Percentiles rank a stretch among this genome's conserved stretches.
phyloP scores from a whole-genome alignment of 2,888 invertebrate species.

The Cephus spinipes region DNA sequence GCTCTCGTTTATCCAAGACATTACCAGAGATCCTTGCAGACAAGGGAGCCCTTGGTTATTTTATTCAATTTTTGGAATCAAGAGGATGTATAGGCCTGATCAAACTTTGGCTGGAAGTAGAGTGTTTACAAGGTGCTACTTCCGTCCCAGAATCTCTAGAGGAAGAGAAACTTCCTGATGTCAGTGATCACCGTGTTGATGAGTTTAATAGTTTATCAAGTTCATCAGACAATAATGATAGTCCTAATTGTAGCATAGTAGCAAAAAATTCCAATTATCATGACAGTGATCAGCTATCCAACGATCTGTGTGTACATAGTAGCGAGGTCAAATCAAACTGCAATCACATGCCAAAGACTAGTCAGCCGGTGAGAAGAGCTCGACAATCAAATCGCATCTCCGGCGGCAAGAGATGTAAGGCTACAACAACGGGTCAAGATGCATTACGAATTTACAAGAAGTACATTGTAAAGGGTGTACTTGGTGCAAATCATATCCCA shows the following conservation, averaged over 20 bases:
- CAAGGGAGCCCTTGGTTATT: slow-evolving; percentile 84
- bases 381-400: slow-evolving; percentile 40
- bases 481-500: slow-evolving; percentile 72
- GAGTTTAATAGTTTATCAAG: slow-evolving; percentile 25
- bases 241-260: slow-evolving; percentile 24
- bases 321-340: slow-evolving; percentile 41
- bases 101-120: slow-evolving; percentile 83
- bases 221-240: slow-evolving; percentile 36
- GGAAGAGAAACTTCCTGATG: slow-evolving; percentile 11
- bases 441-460: slow-evolving; percentile 82
- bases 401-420: slow-evolving; percentile 30
- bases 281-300: slow-evolving; percentile 11
- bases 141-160: slow-evolving; percentile 9
- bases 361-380: slow-evolving; percentile 35
- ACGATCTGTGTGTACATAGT: slow-evolving; percentile 35
- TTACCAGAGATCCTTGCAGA: slow-evolving; percentile 82
- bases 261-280: slow-evolving; percentile 21
- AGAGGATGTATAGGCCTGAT: slow-evolving; percentile 75
- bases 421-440: slow-evolving; percentile 64
- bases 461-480: slow-evolving; percentile 79
- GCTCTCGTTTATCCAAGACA: slow-evolving; percentile 79
- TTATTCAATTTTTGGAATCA: slow-evolving; percentile 88
- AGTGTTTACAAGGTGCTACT: slow-evolving; percentile 69
- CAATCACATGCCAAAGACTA: slow-evolving; percentile 56
- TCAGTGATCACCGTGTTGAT: slow-evolving; percentile 15